Evolutionary conservation across 1,140 invertebrate genomes (phyloP).

Genomic region (Drosophila elegans): DNA sequence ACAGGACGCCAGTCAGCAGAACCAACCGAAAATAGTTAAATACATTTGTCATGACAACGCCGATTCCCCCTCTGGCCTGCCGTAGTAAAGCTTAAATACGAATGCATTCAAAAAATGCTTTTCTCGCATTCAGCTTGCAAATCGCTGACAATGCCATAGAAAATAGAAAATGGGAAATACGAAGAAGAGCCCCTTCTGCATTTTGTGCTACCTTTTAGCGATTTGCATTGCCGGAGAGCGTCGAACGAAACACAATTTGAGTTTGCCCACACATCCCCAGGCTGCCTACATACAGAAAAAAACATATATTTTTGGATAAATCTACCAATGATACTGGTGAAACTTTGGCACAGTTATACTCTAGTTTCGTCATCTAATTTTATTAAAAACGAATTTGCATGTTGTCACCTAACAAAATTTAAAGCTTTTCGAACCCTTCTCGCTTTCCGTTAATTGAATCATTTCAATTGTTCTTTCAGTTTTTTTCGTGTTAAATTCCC

Average conservation of each 20-base stretch:
- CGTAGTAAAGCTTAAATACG: conserved; percentile 37
- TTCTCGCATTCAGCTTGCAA: conserved; percentile 76
- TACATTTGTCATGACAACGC: conserved; percentile 81
- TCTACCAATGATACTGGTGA: not conserved
- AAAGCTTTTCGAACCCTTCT: not conserved
- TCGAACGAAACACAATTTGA: conserved; percentile 79
- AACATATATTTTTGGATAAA: not conserved
- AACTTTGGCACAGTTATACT: not conserved
- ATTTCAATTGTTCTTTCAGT: not conserved
- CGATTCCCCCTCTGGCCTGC: not conserved
- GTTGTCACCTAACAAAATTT: not conserved
- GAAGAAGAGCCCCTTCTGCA: conserved; percentile 18
- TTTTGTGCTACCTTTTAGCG: conserved; percentile 75
- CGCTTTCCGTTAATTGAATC: not conserved
- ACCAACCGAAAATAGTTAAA: conserved; percentile 76
- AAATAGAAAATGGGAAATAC: conserved; percentile 30
- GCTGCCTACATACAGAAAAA: conserved; percentile 26
- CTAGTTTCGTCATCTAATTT: not conserved
- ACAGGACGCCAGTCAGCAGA: conserved; percentile 48
- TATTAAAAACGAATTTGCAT: not conserved
- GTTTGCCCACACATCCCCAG: conserved; percentile 64
- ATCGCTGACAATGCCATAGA: conserved; percentile 78
- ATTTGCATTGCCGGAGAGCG: conserved; percentile 69
- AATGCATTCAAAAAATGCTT: conserved; percentile 77
- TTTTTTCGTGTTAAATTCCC: too few relatives aligned